Evolutionary conservation across 30 jellyfish, hydroid and myxozoan species (phyloP), one percentile per base, ranked within the genome.

Genomic region (Aurelia sp.): DNA sequence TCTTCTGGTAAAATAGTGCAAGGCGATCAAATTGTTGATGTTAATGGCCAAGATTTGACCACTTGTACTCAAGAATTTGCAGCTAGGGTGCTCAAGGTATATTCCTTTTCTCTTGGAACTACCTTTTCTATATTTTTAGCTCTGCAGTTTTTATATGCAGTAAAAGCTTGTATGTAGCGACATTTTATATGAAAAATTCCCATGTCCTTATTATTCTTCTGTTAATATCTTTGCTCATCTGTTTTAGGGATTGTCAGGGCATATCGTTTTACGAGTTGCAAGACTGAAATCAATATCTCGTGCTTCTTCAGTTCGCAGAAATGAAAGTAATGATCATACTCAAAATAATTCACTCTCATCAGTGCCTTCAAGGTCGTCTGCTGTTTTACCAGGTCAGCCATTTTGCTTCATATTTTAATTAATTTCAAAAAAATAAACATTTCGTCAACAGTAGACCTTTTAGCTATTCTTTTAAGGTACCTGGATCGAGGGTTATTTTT

Each of bases 31-130:
- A 88, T 94, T 35, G 87, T 94, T 15, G 38, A 89, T 0, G 97
- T 94, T 51, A 89, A 94, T 63, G 97, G 96, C 41, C 97, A 94
- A 67, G 91, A 84, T 63, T 72, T 94, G 64, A 84, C 89, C 40
- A 50, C 81, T 13, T 88, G 97, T 16, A 78, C 98, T 27, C 98
- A 94, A 78, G 98, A 92, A 63, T 80, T 84, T 84, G 98, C 97
- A 22, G 98, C 98, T 13, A 63, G 33, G 65, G 82, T 78, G 22
- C 67, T 92, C 33, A 81, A 87, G 96, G 98, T 92, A 85, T 10
- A 5, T 44, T 44, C 3, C 55, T 44, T 8, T 7, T 44, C 3
- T 44, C 6, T 2, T 13, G 9, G 55, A 44, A 9, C 55, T 13
- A 44, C 2, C 16, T 44, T 44, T 44, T 44, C 55, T 44, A 18